These are phyloP conservation scores for Dasypolia templi DNA, from an alignment of 2,888 invertebrate genomes.

Conservation along the genomic window DNA sequence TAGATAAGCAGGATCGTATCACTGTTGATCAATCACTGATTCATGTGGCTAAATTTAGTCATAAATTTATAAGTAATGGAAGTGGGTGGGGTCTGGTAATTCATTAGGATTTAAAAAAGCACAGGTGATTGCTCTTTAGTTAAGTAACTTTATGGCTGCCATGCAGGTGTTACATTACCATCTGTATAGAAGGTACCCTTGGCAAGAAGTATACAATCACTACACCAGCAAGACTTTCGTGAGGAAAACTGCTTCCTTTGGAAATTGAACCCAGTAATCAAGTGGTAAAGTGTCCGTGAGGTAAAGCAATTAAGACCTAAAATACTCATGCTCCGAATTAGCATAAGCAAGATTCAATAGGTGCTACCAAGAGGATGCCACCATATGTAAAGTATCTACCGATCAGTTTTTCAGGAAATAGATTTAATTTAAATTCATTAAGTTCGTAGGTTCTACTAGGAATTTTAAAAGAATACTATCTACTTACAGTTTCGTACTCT, in stretches of 20 bases:
- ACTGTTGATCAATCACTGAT: neutral
- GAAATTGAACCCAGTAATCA: neutral
- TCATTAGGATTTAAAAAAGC: neutral
- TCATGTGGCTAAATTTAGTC: neutral
- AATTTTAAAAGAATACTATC: constrained; percentile 4
- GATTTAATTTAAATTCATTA: neutral
- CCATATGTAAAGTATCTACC: neutral
- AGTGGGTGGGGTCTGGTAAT: neutral
- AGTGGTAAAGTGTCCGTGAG: neutral
- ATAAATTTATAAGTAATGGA: neutral
- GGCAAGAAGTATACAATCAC: neutral
- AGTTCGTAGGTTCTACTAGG: neutral
- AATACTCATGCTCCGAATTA: neutral
- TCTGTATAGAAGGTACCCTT: neutral
- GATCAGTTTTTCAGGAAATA: neutral
- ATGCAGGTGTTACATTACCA: neutral
- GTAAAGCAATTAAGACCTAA: neutral
- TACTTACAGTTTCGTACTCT: constrained; percentile 62
- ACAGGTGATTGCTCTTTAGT: neutral
- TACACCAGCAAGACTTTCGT: neutral
- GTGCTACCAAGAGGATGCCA: neutral
- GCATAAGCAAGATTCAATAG: neutral
- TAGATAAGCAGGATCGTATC: neutral
- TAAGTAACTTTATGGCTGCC: neutral
- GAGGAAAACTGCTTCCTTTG: neutral